These are phyloP conservation scores for Eupithecia insigniata DNA, from an alignment of 2,888 invertebrate species.

Conservation along the genomic window DNA sequence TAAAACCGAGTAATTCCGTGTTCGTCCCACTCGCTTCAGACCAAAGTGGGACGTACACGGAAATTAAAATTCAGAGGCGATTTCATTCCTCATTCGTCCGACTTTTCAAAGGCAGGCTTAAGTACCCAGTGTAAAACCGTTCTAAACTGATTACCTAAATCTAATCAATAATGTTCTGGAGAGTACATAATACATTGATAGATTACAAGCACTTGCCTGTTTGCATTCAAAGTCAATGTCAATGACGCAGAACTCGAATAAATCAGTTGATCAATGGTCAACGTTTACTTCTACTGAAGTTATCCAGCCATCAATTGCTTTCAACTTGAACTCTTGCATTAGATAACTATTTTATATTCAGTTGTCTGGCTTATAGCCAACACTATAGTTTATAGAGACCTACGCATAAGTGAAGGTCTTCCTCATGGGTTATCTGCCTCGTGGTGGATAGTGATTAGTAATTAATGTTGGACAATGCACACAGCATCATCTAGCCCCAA, in stretches of 20 bases:
- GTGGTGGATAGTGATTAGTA: no score
- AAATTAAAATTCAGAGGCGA: no score
- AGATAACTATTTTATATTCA: not conserved
- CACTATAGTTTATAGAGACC: not conserved
- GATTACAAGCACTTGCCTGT: not conserved
- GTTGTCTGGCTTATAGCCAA: not conserved
- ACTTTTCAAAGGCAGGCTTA: no score
- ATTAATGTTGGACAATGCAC: no score
- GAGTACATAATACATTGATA: not conserved
- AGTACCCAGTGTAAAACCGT: no score
- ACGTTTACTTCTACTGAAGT: not conserved
- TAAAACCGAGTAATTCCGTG: no score
- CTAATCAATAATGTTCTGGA: not conserved
- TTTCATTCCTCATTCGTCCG: no score
- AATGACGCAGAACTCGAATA: not conserved
- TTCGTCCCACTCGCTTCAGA: no score
- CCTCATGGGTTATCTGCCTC: no score
- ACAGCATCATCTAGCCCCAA: no score
- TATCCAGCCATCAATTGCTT: not conserved
- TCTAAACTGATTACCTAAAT: not conserved
- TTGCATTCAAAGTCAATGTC: conserved; percentile 2
- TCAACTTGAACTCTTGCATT: conserved; percentile 6
- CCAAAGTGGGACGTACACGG: no score
- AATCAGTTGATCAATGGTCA: not conserved
- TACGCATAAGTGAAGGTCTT: not conserved